These are phyloP conservation scores for Ceratosolen solmsi DNA, from an alignment of 1,140 invertebrate species.

Conservation along the genomic window DNA sequence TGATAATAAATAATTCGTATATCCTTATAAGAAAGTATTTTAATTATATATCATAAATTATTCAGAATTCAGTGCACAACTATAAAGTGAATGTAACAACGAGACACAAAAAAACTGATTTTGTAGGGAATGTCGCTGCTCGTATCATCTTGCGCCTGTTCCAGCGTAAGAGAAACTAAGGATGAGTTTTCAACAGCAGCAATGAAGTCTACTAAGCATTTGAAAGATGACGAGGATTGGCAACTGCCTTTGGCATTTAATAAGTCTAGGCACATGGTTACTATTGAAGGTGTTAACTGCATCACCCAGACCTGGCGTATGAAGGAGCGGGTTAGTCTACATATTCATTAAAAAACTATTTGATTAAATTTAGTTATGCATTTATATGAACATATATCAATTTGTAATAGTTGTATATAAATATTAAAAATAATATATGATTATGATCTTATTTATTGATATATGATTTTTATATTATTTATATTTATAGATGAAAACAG, in stretches of 20 bases:
- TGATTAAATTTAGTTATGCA: background rate
- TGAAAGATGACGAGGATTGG: constrained; percentile 65
- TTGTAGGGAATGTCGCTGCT: constrained; percentile 23
- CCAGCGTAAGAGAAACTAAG: background rate
- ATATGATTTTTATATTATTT: constrained; percentile 37
- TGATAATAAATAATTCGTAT: background rate
- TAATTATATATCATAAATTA: background rate
- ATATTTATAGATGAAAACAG: constrained; percentile 91
- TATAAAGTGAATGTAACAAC: background rate
- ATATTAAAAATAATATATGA: background rate
- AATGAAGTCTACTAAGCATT: background rate
- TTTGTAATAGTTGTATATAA: background rate
- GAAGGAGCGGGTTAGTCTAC: constrained; percentile 86
- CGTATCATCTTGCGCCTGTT: constrained; percentile 22
- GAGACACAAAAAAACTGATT: background rate
- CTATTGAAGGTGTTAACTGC: constrained; percentile 82
- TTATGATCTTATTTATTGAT: background rate
- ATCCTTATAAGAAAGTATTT: background rate
- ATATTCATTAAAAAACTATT: constrained; percentile 16
- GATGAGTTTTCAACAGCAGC: background rate
- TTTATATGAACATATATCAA: background rate
- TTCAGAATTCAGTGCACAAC: background rate
- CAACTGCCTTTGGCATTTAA: constrained; percentile 80
- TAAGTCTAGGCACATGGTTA: constrained; percentile 82
- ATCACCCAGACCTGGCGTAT: constrained; percentile 89